Evolutionary conservation across 2,888 invertebrate genomes (phyloP).

Genomic region (Agrypnus murinus): DNA sequence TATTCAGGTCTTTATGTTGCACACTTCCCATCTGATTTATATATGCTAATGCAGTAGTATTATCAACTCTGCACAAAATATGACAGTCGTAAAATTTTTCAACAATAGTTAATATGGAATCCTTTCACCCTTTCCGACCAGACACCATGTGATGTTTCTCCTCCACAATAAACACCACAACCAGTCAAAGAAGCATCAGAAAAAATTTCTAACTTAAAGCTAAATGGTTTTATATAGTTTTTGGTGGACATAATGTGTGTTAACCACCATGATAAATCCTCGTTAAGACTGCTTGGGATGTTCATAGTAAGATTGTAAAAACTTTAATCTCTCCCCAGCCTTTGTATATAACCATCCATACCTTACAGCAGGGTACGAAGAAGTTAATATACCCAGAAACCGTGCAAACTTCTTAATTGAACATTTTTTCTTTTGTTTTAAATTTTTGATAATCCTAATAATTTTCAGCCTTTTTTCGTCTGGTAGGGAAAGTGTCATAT

Average conservation of each 20-base stretch:
- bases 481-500: constrained; percentile 23
- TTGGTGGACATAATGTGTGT: constrained; percentile 41
- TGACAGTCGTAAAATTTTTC: constrained; percentile 56
- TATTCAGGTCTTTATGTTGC: constrained; percentile 51
- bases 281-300: neutral
- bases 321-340: constrained; percentile 45
- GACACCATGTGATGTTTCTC: constrained; percentile 48
- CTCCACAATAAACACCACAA: constrained; percentile 56
- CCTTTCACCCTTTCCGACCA: constrained; percentile 54
- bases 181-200: constrained; percentile 55
- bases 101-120: constrained; percentile 57
- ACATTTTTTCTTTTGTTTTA: neutral
- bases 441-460: neutral
- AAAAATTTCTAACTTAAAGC: too few relatives aligned
- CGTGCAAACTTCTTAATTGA: constrained; percentile 49
- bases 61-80: constrained; percentile 55
- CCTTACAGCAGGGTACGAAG: constrained; percentile 53
- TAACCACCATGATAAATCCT: constrained; percentile 54
- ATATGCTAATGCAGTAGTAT: constrained; percentile 55
- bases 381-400: constrained; percentile 46
- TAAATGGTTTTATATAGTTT: constrained; percentile 51
- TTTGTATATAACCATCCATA: constrained; percentile 54
- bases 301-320: too few relatives aligned
- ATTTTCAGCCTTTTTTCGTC: constrained; percentile 11
- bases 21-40: constrained; percentile 56